Base-by-base conservation (phyloP, 2,888 invertebrate species). In the Theristus sp. region DNA sequence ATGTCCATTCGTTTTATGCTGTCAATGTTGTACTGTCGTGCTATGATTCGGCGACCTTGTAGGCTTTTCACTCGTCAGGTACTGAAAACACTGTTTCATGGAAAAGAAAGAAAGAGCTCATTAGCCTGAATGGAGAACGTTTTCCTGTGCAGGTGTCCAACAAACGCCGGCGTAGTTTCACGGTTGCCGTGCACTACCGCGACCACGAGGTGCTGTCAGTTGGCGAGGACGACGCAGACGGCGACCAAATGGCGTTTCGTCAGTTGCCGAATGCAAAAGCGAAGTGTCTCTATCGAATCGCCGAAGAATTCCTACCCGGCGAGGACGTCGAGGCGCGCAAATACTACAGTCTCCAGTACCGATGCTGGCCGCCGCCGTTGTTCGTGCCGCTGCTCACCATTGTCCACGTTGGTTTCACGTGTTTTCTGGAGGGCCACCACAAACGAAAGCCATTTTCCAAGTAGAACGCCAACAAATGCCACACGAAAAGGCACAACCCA, bases 281-380 rank as follows among this genome's bases (percentile, higher is more conserved):
- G 6, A 22, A 25, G 6, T 22, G 3, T 6, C 6, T 52, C 6
- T 54, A 59, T 25, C n/a, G 26, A 24, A 17, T 62, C 3, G 56
- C 62, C 13, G 60, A 38, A 1, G 56, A 49, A 10, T 60, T 60
- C 30, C 24, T 49, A 29, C 60, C 62, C 28, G 52, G 59, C 25
- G 53, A 29, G 6, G 60, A 60, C 27, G 57, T 46, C 20, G 46
- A 46, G 26, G 38, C 10, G 20, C 20, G 38, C 46, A 60, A 61
- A 30, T 60, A 52, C 54, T 61, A 47, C 62, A 24, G 24, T 2
- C 25, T 61, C 17, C 60, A 60, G 27, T 62, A 62, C 47, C 2
- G 22, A 20, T 60, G 60, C 46, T 61, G 60, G 46, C 62, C 62
- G 38, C 62, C 62, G 29, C 62, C 62, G n/a, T 24, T 62, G 28